Percentiles rank a stretch among this genome's conserved stretches.
phyloP scores from a whole-genome alignment of 2,888 invertebrate species.

The Acrobasis repandana region DNA sequence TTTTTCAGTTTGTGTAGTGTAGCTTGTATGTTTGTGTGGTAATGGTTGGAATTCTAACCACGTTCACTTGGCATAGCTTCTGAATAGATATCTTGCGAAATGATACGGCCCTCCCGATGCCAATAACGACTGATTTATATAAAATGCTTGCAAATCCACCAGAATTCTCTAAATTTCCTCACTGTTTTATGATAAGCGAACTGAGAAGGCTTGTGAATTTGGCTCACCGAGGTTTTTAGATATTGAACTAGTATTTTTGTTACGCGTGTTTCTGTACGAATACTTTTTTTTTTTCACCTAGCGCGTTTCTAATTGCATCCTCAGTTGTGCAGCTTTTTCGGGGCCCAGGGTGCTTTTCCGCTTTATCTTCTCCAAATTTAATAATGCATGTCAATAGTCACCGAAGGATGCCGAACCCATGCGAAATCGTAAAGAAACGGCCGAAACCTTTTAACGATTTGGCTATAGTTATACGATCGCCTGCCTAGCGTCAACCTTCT shows the following conservation, averaged over 20 bases:
- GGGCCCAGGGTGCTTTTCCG: too few species aligned
- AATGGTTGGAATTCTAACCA: slow-evolving; percentile 63
- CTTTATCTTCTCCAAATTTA: too few species aligned
- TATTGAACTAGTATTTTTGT: neutral
- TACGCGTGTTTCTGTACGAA: neutral
- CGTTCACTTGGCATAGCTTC: slow-evolving; percentile 68
- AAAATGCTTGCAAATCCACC: slow-evolving; percentile 57
- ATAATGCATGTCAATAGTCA: too few species aligned
- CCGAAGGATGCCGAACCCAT: too few species aligned
- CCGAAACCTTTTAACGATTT: too few species aligned
- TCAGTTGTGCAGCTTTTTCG: too few species aligned
- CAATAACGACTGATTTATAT: slow-evolving; percentile 76
- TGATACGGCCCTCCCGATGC: slow-evolving; percentile 74
- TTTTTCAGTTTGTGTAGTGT: slow-evolving; percentile 29
- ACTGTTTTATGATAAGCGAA: slow-evolving; percentile 27
- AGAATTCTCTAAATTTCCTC: slow-evolving; percentile 40
- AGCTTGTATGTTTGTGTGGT: slow-evolving; percentile 31
- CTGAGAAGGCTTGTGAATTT: neutral
- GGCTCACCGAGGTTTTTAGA: neutral
- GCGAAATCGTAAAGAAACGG: too few species aligned
- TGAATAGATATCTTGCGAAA: slow-evolving; percentile 77
- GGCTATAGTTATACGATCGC: too few species aligned
- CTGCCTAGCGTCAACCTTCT: too few species aligned
- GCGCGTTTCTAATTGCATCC: too few species aligned
- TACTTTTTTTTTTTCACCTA: too few species aligned